Conservation (phyloP, 2,888 invertebrate species). For the Liodrosophila aerea region DNA sequence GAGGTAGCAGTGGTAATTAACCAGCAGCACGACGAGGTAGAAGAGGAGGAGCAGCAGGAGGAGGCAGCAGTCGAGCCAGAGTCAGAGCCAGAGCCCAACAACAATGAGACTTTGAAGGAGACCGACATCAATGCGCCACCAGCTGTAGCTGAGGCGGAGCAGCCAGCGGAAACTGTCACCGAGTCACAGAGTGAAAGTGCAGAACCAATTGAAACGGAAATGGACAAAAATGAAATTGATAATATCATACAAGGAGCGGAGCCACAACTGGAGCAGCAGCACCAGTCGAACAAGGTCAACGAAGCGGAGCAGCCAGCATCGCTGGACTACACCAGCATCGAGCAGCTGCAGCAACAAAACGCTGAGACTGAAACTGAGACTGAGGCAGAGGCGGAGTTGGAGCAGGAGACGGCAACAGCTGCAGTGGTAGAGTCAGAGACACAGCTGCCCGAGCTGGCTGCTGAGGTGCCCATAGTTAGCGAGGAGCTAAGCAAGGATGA, state of each 20-base stretch:
- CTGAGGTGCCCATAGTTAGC: constrained; percentile 51
- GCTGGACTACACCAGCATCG: constrained; percentile 49
- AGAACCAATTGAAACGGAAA: constrained; percentile 45
- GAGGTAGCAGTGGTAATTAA: constrained; percentile 43
- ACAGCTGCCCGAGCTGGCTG: constrained; percentile 29
- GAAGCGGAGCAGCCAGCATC: background rate
- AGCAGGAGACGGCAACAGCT: too few species aligned
- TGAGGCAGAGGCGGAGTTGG: background rate
- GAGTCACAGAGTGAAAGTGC: constrained; percentile 55
- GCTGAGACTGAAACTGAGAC: background rate
- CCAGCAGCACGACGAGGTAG: constrained; percentile 20
- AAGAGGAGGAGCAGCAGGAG: constrained; percentile 11
- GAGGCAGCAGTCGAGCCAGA: background rate
- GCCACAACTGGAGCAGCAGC: constrained; percentile 46
- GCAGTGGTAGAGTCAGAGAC: constrained; percentile 6
- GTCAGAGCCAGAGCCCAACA: constrained; percentile 26
- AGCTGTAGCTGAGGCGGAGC: constrained; percentile 2
- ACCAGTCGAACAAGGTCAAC: constrained; percentile 26
- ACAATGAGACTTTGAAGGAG: constrained; percentile 43
- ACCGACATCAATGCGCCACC: constrained; percentile 27
- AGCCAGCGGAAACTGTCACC: constrained; percentile 42
- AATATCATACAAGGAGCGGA: constrained; percentile 71
- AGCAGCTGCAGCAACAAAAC: constrained; percentile 40
- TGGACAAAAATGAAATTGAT: constrained; percentile 63
- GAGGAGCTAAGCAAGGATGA: constrained; percentile 50